Conservation (phyloP, 2,113 vertebrate genomes). For the Junco hyemalis region DNA sequence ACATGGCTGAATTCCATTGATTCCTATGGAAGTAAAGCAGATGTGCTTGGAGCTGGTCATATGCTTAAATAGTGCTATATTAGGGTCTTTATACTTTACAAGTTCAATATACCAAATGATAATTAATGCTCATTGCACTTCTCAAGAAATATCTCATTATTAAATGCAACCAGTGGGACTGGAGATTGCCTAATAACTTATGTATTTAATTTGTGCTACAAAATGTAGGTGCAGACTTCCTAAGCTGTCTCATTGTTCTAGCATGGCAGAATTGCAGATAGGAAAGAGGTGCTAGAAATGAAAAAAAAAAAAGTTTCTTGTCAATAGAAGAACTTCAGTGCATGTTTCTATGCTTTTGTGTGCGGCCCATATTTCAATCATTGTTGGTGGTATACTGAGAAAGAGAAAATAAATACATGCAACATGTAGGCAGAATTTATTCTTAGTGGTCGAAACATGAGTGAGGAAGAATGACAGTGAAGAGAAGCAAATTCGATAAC, state of each 20-base stretch:
- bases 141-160: slow-evolving; percentile 12
- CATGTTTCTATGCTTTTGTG: background rate
- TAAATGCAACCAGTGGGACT: background rate
- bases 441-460: background rate
- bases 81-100: background rate
- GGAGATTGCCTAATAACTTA: slow-evolving; percentile 2
- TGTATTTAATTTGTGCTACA: background rate
- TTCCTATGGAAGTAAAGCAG: slow-evolving; percentile 59
- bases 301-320: background rate
- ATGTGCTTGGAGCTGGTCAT: slow-evolving; percentile 48
- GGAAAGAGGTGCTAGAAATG: background rate
- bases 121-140: slow-evolving; percentile 17
- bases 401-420: slow-evolving; percentile 20
- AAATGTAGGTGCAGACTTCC: slow-evolving; percentile 3
- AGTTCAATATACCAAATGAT: slow-evolving; percentile 23
- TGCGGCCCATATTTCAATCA: background rate
- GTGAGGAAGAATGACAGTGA: background rate
- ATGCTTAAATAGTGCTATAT: slow-evolving; percentile 27
- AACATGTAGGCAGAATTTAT: background rate
- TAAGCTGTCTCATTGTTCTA: background rate
- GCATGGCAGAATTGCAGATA: background rate
- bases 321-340: background rate
- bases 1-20: slow-evolving; percentile 57
- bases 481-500: background rate
- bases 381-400: background rate